phyloP scores from a whole-genome alignment of 2,888 invertebrate genomes.

The Brenthis hecate region DNA sequence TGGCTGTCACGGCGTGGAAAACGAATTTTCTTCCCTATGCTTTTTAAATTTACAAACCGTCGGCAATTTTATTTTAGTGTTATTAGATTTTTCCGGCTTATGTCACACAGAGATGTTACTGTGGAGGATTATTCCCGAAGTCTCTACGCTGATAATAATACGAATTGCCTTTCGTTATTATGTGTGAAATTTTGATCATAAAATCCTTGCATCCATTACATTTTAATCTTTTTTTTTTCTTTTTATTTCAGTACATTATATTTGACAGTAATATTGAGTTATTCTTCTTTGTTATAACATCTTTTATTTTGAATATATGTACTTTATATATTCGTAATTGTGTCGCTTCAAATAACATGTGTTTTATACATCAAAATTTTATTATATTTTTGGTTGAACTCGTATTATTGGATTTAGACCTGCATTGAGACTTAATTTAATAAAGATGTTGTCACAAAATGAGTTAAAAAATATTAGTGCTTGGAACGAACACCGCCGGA shows the following conservation, averaged over 20 bases:
- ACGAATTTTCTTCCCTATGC: conserved; percentile 78
- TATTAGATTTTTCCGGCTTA: conserved; percentile 82
- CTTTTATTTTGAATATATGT: not conserved
- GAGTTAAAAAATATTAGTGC: conserved; percentile 73
- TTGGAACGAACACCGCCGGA: conserved; percentile 75
- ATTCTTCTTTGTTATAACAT: not conserved
- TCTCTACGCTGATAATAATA: conserved; percentile 81
- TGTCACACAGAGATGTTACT: conserved; percentile 76
- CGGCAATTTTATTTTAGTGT: conserved; percentile 82
- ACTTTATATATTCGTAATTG: not conserved
- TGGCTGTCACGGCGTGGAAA: conserved; percentile 74
- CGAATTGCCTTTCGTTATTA: conserved; percentile 81
- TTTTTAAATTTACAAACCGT: conserved; percentile 80
- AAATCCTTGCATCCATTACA: conserved; percentile 45
- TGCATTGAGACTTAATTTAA: conserved; percentile 63
- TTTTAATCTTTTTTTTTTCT: conserved; percentile 33
- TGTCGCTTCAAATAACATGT: not conserved
- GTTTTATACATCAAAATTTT: not conserved
- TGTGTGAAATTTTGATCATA: conserved; percentile 79
- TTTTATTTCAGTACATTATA: conserved; percentile 35
- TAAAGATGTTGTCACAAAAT: conserved; percentile 78
- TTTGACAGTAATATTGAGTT: not conserved
- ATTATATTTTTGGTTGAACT: too few species aligned
- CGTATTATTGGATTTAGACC: not conserved
- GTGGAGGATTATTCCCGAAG: conserved; percentile 79